Evolutionary conservation across 1,140 invertebrate genomes (phyloP), one percentile per base, ranked within the genome.

Genomic region (Teleogryllus occipitalis): DNA sequence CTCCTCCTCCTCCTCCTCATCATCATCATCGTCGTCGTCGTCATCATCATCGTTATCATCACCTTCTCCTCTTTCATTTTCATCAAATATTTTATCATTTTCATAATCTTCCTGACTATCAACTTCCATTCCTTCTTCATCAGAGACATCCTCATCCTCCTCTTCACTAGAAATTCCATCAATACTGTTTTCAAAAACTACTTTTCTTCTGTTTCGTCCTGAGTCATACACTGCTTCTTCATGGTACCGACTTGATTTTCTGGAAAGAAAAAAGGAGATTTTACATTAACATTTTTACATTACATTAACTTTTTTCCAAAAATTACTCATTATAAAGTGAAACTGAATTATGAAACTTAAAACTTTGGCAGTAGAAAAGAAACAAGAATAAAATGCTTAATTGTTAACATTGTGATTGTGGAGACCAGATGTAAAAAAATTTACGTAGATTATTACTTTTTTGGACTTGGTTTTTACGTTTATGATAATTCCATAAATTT

Each of bases 151-250:
- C 4, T 82, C 80, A 77, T 83, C 80, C 65, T 84, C 80, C 65
- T 84, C 81, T 80, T 84, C 83, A 75, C 39, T 10, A 27, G 22
- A 12, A 0, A 6, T 7, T 39, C 39, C 74, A 75, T 75, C 14
- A 39, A 21, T 82, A 77, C 83, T 82, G 8, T 83, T 80, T 78
- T 86, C 85, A 84, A 90, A 90, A 81, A 89, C 82, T 73, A 91
- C 89, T 85, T 88, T 91, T 79, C 90, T 86, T 82, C 90, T 85
- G 27, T 87, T 83, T 83, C 89, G 86, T 14, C 87, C 88, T 74
- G 77, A 78, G 8, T 81, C 76, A 74, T 79, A 81, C 7, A 48
- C n/a, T 15, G 48, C 7, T 47, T 77, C 76, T 77, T 77, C 76
- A 77, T 47, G 10, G 74, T 78, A 49, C 80, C 80, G 12, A 81